Evolutionary conservation across 2,888 invertebrate genomes (phyloP).

Genomic region (Byasa hedistus): DNA sequence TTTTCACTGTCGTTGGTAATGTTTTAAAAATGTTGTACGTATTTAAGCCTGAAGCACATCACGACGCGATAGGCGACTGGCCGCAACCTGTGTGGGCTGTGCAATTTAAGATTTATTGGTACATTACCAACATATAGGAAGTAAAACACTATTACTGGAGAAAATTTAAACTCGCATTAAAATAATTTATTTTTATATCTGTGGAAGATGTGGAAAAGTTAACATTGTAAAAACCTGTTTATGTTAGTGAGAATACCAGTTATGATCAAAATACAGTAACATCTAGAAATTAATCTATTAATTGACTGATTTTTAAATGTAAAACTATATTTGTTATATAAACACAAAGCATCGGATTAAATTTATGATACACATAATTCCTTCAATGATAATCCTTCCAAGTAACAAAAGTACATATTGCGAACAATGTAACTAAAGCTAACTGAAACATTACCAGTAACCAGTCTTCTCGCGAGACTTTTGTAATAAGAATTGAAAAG

Average conservation of each 20-base stretch:
- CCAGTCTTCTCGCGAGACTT: neutral
- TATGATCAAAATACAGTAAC: no score
- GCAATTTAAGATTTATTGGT: slow-evolving; percentile 65
- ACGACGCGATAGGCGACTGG: slow-evolving; percentile 48
- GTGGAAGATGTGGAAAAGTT: no score
- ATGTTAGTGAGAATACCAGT: no score
- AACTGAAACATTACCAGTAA: neutral
- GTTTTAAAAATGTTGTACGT: slow-evolving; percentile 39
- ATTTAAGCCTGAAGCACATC: slow-evolving; percentile 48
- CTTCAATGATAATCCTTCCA: neutral
- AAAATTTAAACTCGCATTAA: neutral
- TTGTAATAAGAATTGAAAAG: neutral
- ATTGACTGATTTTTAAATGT: neutral
- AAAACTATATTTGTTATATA: neutral
- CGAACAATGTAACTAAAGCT: neutral
- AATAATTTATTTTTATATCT: neutral
- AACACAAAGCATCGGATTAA: neutral
- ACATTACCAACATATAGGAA: slow-evolving; percentile 46
- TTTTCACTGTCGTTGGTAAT: slow-evolving; percentile 28
- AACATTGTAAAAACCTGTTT: no score
- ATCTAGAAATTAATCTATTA: no score
- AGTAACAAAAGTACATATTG: neutral
- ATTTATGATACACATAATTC: neutral
- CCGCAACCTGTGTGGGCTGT: slow-evolving; percentile 51
- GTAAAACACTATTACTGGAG: slow-evolving; percentile 11